Conservation (phyloP, 2,797 vertebrate genomes). For the Cyclura pinguis region DNA sequence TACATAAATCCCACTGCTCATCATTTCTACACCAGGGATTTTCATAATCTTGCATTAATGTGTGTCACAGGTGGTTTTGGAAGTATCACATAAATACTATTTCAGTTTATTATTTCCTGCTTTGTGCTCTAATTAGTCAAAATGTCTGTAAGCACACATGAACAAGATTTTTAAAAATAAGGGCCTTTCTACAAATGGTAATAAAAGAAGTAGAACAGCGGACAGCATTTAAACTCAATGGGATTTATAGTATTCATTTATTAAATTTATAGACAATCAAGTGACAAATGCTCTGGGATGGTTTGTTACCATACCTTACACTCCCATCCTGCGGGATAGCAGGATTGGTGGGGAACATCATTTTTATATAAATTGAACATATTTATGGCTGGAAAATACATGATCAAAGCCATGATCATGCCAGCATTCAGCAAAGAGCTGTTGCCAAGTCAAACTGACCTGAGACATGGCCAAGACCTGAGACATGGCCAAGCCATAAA, state of each 20-base stretch:
- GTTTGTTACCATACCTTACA: too few species aligned
- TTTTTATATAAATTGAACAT: too few species aligned
- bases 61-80: constrained; percentile 3
- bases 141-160: background rate
- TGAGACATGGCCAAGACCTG: too few species aligned
- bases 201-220: background rate
- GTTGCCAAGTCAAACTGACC: too few species aligned
- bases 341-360: too few species aligned
- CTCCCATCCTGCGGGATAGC: too few species aligned
- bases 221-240: background rate
- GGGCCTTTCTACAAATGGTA: background rate
- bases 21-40: constrained; percentile 1
- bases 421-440: too few species aligned
- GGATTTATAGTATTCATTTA: background rate
- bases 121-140: background rate
- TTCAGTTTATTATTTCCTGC: background rate
- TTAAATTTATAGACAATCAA: background rate
- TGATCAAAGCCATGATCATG: too few species aligned
- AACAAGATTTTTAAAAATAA: background rate
- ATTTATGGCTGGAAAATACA: too few species aligned
- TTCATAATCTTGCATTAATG: background rate
- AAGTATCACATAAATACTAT: background rate
- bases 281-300: too few species aligned
- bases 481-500: too few species aligned
- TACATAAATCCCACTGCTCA: background rate